Conservation (phyloP, 2,797 vertebrate genomes). For the Phrynocephalus forsythii region DNA sequence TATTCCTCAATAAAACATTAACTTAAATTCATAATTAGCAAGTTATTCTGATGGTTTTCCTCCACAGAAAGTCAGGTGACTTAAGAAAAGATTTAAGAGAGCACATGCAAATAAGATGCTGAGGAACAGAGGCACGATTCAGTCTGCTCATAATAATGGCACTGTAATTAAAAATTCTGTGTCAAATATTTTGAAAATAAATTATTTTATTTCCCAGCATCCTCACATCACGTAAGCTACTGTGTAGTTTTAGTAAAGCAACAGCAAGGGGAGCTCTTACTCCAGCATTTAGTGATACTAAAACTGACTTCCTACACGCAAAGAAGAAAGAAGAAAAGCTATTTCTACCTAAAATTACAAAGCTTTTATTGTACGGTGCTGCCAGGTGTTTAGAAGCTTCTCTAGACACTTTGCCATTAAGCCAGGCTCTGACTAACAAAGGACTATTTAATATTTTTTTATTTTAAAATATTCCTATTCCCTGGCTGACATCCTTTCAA, state of each 20-base stretch:
- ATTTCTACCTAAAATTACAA: conserved; percentile 92
- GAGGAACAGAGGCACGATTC: not conserved
- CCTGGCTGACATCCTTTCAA: conserved; percentile 88
- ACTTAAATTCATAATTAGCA: not conserved
- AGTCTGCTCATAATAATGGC: not conserved
- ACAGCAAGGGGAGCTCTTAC: conserved; percentile 98
- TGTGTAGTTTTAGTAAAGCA: conserved; percentile 80
- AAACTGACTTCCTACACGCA: conserved; percentile 65
- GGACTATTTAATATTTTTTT: conserved; percentile 84
- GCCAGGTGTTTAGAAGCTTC: conserved; percentile 83
- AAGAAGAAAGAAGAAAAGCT: conserved; percentile 85
- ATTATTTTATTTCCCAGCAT: conserved; percentile 54
- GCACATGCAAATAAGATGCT: not conserved
- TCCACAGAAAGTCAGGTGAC: not conserved
- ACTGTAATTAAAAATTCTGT: conserved; percentile 27
- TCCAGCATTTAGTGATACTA: conserved; percentile 76
- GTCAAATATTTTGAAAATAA: conserved; percentile 35
- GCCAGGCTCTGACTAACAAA: conserved; percentile 81
- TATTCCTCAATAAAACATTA: conserved; percentile 23
- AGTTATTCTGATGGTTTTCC: not conserved
- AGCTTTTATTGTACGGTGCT: conserved; percentile 81
- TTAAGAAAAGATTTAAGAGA: conserved; percentile 15
- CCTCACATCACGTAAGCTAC: conserved; percentile 5
- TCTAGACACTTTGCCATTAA: conserved; percentile 82
- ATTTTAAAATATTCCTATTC: conserved; percentile 93